Evolutionary conservation across 2,888 invertebrate species (phyloP), one percentile per base, ranked within the genome.

Genomic region (Acrocyrtus sp.): DNA sequence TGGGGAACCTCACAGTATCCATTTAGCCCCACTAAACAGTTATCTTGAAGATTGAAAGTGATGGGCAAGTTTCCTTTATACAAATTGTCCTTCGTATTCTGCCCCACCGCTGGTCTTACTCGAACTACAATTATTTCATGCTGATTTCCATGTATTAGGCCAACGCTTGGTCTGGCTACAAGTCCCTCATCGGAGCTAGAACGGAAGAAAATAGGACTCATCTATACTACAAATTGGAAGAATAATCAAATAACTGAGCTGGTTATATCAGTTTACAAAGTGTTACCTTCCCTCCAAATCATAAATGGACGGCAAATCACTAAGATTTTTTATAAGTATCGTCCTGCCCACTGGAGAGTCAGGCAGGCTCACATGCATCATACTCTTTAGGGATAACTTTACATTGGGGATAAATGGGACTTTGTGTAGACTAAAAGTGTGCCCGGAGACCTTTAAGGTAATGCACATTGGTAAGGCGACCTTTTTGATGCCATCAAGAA

Each of bases 111-210:
- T 1, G 78, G 74, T 4, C 48, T 57, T 51, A 79, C 65, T 0
- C 69, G 63, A 15, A 72, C 57, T 24, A 77, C 57, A 17, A 79
- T 15, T 6, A 79, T 74, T 61, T 79, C 77, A 57, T 77, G 68
- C 8, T 63, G 53, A 53, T 74, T 72, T 34, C 77, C 75, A 34
- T 66, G 65, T 29, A 79, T 74, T 1, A 76, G 61, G 0, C 78
- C 78, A 29, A 45, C 51, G 2, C 47, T 29, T 15, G 78, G 78
- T 34, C 74, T 69, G 1, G 70, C 45, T 34, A 53, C 47, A 17
- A 70, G 76, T 0, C 53, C 62, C 5, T 58, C 60, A 12, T 56
- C 24, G 43, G 54, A 53, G n/a, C n/a, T n/a, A n/a, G n/a, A n/a
- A n/a, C 4, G 22, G 53, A 24, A 45, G 15, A n/a, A n/a, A n/a